Percentiles rank a stretch among this genome's conserved stretches.
Evolutionary conservation across 2,888 invertebrate genomes (phyloP).

Genomic region (Teleogryllus oceanicus): DNA sequence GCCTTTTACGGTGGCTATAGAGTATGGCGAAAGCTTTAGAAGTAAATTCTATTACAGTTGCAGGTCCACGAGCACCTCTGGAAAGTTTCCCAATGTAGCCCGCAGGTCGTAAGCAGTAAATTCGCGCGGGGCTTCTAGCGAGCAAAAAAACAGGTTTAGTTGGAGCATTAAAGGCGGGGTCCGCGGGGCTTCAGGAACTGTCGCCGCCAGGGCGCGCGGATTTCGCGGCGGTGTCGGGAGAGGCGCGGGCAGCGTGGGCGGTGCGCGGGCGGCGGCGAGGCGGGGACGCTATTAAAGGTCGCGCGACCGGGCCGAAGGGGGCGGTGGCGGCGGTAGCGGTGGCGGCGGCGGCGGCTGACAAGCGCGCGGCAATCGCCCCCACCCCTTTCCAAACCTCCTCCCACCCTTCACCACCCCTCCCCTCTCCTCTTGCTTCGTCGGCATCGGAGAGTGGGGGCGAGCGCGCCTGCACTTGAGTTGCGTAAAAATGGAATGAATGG

Average conservation of each 20-base stretch:
- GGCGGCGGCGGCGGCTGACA: not conserved
- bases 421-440: not conserved
- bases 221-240: not conserved
- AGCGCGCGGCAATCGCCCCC: not conserved
- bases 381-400: not conserved
- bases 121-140: slow-evolving; percentile 2
- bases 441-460: not conserved
- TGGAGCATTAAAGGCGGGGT: slow-evolving; percentile 18
- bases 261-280: not conserved
- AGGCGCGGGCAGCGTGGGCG: not conserved
- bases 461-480: slow-evolving; percentile 10
- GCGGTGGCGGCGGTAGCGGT: not conserved
- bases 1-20: not conserved
- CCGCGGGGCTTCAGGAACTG: slow-evolving; percentile 18
- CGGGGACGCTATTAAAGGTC: slow-evolving; percentile 11
- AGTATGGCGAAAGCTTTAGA: slow-evolving; percentile 8
- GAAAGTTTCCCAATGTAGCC: slow-evolving; percentile 10
- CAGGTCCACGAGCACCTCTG: not conserved
- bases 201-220: slow-evolving; percentile 6
- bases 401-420: not conserved
- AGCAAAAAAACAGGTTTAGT: slow-evolving; percentile 12
- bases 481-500: slow-evolving; percentile 18
- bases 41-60: slow-evolving; percentile 18
- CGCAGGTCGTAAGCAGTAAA: slow-evolving; percentile 9
- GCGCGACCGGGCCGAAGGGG: not conserved